Base-by-base conservation (phyloP, 2,888 invertebrate genomes). In the Lycocerus yunnanus region DNA sequence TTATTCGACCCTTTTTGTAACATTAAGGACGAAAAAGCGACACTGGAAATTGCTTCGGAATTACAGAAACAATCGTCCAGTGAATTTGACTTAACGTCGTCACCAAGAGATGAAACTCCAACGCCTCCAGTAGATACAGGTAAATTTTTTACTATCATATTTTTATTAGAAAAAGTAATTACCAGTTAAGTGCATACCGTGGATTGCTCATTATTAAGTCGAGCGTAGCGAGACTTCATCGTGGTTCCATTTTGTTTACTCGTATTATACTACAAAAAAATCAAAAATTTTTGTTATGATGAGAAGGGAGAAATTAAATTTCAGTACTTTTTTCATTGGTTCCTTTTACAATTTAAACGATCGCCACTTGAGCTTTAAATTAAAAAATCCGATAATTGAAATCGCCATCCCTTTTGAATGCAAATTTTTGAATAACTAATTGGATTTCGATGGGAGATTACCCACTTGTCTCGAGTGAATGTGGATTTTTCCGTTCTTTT, bases 51-150 rank as follows among this genome's bases (percentile, higher is more conserved):
- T 4, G 84, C 83, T 71, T 66, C 81, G n/a, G 82, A 82, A 60
- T 66, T 83, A 59, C 81, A 84, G 69, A 82, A 82, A 60, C 83
- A 84, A 67, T 82, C 84, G 67, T 78, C 74, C 43, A 81, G 78
- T 65, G 84, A 83, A 69, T 83, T 82, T 66, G 85, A 85, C 66
- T 75, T 80, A 5, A 80, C 81, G 24, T 82, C 82, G 65, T n/a
- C n/a, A n/a, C 81, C 84, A 4, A 86, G 85, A 74, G 89, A 88
- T 72, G 90, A 90, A 77, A 90, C 90, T 11, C 90, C 90, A 5
- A 91, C 91, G 10, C 91, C 91, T 58, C 90, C 90, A n/a, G 90
- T 88, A 9, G 89, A 90, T 80, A 84, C 88, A 77, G 90, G 91
- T 91, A 83, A 86, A 88, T 83, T 69, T 74, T 76, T 14, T 13